Percentiles rank a stretch among this genome's conserved stretches.
Conservation (phyloP, 2,888 invertebrate species). For the Rugalucina vietnamica region DNA sequence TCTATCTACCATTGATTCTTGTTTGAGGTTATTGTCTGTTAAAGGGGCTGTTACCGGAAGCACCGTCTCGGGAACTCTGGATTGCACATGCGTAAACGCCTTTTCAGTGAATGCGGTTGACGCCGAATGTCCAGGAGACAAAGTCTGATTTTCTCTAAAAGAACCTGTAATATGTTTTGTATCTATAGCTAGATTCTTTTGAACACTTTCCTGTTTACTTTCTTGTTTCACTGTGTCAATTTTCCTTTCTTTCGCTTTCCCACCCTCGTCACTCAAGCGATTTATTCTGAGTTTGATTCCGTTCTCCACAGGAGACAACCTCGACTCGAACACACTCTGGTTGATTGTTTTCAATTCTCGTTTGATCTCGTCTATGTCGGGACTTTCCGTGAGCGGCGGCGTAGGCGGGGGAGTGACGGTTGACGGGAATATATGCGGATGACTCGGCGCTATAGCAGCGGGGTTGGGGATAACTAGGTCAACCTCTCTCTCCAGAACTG, state of each 20-base stretch:
- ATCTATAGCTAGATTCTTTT: neutral
- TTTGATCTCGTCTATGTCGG: slow-evolving; percentile 3
- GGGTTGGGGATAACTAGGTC: neutral
- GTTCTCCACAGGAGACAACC: neutral
- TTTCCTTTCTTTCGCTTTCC: neutral
- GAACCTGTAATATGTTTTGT: too few relatives aligned
- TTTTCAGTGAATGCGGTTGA: too few relatives aligned
- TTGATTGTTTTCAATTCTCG: slow-evolving; percentile 5
- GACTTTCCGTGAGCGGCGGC: slow-evolving; percentile 30
- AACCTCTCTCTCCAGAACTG: slow-evolving; percentile 50
- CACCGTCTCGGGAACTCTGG: too few relatives aligned
- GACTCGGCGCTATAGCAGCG: neutral
- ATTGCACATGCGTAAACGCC: too few relatives aligned
- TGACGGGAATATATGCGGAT: slow-evolving; percentile 29
- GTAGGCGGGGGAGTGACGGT: slow-evolving; percentile 58
- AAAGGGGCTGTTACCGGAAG: too few relatives aligned
- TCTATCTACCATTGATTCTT: too few relatives aligned
- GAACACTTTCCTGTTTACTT: neutral
- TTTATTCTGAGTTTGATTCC: neutral
- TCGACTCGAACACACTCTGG: neutral
- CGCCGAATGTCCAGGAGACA: too few relatives aligned
- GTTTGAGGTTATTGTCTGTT: too few relatives aligned
- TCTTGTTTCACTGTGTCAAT: neutral
- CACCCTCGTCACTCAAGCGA: neutral
- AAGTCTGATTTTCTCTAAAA: too few relatives aligned